Base-by-base conservation (phyloP, 2,797 vertebrate genomes). In the Hypotaenidia philippensis region DNA sequence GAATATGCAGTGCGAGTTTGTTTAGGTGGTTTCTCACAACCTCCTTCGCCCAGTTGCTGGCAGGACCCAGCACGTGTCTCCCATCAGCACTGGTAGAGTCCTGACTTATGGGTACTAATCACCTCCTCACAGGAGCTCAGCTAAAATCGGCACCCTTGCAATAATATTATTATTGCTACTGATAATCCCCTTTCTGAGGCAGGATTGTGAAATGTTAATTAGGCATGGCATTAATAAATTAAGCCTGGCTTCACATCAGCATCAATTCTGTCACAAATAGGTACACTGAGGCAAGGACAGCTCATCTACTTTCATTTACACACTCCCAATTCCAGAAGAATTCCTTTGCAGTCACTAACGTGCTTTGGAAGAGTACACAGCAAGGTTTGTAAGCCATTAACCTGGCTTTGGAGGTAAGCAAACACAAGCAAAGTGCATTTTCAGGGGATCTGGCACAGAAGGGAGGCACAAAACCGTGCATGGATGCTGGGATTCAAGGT, bases 231-330 rank as follows among this genome's bases (percentile, higher is more conserved):
- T 36, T 81, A 83, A 93, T 69, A 87, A 95, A 95, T 79, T 26
- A 76, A 91, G 16, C 69, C 91, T 76, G 75, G 52, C 53, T 77
- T 83, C 84, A 45, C 56, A 32, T 4, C 57, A 53, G 75, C 57
- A 23, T 68, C 65, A 2, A 4, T 27, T 47, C 2, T 15, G 41
- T 34, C 72, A 47, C 84, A 79, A 80, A 63, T 13, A 49, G 84
- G 92, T 74, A 96, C 72, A 72, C 72, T 60, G 92, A 95, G 94
- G 96, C 92, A 92, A 60, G 76, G 85, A 47, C 82, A 87, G 72
- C 26, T 87, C 64, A 87, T 71, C 78, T n/a, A 4, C 83, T 87
- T 47, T n/a, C 83, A 50, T 64, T 87, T 53, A 32, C 81, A 71
- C 87, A 31, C 79, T 21, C 56, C 71, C 56, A 15, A 19, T 10